Base-by-base conservation (phyloP, 1,140 invertebrate genomes). In the Centruroides sculpturatus region DNA sequence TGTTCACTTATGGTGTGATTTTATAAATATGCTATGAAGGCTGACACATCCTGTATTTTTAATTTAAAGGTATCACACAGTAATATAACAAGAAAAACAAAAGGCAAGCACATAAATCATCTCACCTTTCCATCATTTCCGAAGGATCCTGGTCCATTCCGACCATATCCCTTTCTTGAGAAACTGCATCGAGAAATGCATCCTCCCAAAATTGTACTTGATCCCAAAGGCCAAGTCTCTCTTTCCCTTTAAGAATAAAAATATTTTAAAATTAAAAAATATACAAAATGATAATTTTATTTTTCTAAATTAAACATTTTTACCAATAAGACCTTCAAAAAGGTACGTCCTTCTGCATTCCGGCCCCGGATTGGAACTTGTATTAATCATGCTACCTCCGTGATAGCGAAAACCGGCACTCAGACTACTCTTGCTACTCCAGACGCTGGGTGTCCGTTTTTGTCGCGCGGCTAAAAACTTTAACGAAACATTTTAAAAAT, bases 151-250 rank as follows among this genome's bases (percentile, higher is more conserved):
- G 95, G 77, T 99, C 97, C 94, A 99, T 98, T 58, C 97, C 97
- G 64, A 99, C 92, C 80, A 98, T 92, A 72, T 99, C 96, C 57
- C 97, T 79, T 73, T 99, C 97, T 75, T 99, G 94, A 55, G 95
- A 95, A 1, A 99, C 96, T 0, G 95, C 93, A 76, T 99, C 96
- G 35, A 99, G 77, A 72, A 99, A 99, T 0, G 91, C 89, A 74
- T 99, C 95, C 76, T 99, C 96, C 96, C 97, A 99, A 75, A 99
- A 99, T 71, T 98, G 92, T 89, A 98, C 95, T 77, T 98, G 90
- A 74, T 99, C 94, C 95, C 96, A 99, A n/a, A 99, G 73, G 47
- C 83, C 82, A 4, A 87, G 87, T 65, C 92, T 79, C 55, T 86
- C 83, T 71, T 86, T 87, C 3, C 81, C 82, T 71, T 80, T 58